Percentiles rank a stretch among this genome's conserved stretches.
Evolutionary conservation across 2,113 vertebrate species (phyloP).

Genomic region (Xenopus tropicalis): UCB_Xtro_10.0 CM004445.2:143588501-143589000

Average conservation of each 20-base stretch:
- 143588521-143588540: conserved; percentile 65
- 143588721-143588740: too few relatives aligned
- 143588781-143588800: conserved; percentile 20
- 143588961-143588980: too few relatives aligned
- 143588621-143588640: conserved; percentile 9
- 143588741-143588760: neutral
- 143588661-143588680: too few relatives aligned
- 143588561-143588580: conserved; percentile 45
- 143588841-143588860: conserved; percentile 18
- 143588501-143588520: conserved; percentile 62
- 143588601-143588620: conserved; percentile 1
- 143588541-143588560: conserved; percentile 66
- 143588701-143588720: too few relatives aligned
- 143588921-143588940: neutral
- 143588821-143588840: conserved; percentile 13
- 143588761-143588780: conserved; percentile 21
- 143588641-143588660: too few relatives aligned
- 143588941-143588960: neutral
- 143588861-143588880: conserved; percentile 27
- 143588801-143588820: conserved; percentile 19
- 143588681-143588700: too few relatives aligned
- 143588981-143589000: too few relatives aligned
- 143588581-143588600: conserved; percentile 9
- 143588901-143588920: conserved; percentile 7
- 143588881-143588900: conserved; percentile 23